Percentiles rank a stretch among this genome's conserved stretches.
Conservation (phyloP, 2,797 vertebrate species). For the Bradypodion ventrale region DNA sequence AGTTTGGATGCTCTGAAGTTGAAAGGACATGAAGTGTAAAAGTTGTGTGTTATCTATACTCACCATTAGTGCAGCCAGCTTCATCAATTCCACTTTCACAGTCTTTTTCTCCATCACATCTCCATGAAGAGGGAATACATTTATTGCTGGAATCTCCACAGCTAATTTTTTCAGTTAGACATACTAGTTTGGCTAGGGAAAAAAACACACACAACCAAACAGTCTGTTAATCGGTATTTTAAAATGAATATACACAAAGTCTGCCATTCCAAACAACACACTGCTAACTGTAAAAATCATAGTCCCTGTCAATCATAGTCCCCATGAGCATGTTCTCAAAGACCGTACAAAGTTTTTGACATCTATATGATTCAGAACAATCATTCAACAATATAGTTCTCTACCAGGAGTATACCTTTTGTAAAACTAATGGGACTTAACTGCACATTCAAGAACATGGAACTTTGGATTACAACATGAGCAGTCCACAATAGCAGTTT, state of each 20-base stretch:
- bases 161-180: slow-evolving; percentile 93
- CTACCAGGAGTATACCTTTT: too few species aligned
- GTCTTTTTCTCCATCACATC: slow-evolving; percentile 94
- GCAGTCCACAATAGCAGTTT: too few species aligned
- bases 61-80: slow-evolving; percentile 89
- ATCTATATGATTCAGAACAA: too few species aligned
- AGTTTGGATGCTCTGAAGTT: not conserved
- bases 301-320: too few species aligned
- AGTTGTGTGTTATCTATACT: slow-evolving; percentile 61
- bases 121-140: slow-evolving; percentile 93
- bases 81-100: slow-evolving; percentile 93
- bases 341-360: too few species aligned
- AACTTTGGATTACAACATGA: too few species aligned
- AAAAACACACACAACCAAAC: slow-evolving; percentile 20
- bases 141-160: slow-evolving; percentile 89
- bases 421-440: too few species aligned
- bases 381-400: too few species aligned
- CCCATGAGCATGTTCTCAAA: too few species aligned
- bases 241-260: not conserved
- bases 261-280: not conserved
- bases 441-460: too few species aligned
- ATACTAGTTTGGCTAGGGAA: slow-evolving; percentile 86
- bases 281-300: too few species aligned
- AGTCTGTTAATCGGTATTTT: not conserved
- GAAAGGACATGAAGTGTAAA: not conserved